phyloP scores from a whole-genome alignment of 2,113 vertebrate genomes.

The Pandion haliaetus region DNA sequence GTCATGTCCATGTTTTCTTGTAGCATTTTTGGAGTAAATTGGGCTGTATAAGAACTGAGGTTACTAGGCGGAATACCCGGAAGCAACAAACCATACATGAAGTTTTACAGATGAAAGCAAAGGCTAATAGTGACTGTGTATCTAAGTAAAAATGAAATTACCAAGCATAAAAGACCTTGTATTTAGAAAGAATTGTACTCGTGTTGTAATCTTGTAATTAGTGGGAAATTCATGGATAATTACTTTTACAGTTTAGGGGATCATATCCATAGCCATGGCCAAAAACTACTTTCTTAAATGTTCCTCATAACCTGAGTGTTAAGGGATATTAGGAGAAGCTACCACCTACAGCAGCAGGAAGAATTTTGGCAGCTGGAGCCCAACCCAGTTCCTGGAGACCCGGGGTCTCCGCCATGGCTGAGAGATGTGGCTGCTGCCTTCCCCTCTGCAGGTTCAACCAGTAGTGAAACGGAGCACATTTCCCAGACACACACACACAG shows the following conservation, averaged over 20 bases:
- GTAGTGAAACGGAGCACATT: background rate
- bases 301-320: background rate
- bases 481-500: background rate
- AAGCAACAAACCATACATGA: background rate
- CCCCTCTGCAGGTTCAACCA: background rate
- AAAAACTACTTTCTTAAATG: background rate
- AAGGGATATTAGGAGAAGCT: background rate
- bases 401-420: rapidly evolving
- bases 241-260: background rate
- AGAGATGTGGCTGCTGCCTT: rapidly evolving
- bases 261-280: rapidly evolving
- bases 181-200: background rate
- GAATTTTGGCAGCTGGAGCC: background rate
- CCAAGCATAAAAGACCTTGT: background rate
- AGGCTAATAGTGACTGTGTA: background rate
- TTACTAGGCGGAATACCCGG: background rate
- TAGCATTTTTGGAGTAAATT: background rate
- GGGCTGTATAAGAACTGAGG: background rate
- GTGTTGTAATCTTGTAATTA: background rate
- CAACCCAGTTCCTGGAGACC: rapidly evolving
- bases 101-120: background rate
- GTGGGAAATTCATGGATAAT: background rate
- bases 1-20: background rate
- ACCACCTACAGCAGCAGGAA: background rate
- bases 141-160: background rate